Conservation (phyloP, 2,888 invertebrate species). For the Agrochola lychnidis region DNA sequence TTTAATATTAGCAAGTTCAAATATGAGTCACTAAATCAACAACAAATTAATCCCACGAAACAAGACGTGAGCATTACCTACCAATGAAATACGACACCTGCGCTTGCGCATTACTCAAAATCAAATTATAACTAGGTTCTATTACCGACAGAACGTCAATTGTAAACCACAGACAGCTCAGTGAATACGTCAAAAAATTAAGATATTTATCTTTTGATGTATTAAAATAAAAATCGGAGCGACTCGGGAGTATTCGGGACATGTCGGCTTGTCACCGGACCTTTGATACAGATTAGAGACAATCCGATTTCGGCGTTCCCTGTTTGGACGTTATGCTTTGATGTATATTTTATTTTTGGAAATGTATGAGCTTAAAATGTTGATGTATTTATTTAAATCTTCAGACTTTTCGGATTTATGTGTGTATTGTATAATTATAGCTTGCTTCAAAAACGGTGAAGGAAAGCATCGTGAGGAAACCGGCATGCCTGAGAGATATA, state of each 20-base stretch:
- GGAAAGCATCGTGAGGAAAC: too few species aligned
- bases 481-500: too few species aligned
- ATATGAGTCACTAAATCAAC: slow-evolving; percentile 14
- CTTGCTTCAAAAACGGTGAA: too few species aligned
- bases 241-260: slow-evolving; percentile 51
- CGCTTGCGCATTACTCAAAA: slow-evolving; percentile 61
- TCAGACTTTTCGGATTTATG: too few species aligned
- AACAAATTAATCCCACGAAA: slow-evolving; percentile 54
- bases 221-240: slow-evolving; percentile 64
- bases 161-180: slow-evolving; percentile 65
- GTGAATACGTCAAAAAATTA: slow-evolving; percentile 71
- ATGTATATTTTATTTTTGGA: slow-evolving; percentile 35
- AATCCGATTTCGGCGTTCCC: slow-evolving; percentile 69
- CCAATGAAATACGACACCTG: slow-evolving; percentile 57
- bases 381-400: slow-evolving; percentile 23
- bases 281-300: slow-evolving; percentile 67
- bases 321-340: slow-evolving; percentile 61
- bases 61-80: slow-evolving; percentile 51
- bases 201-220: slow-evolving; percentile 70
- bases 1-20: neutral
- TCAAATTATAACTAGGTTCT: slow-evolving; percentile 63
- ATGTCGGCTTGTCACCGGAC: slow-evolving; percentile 67
- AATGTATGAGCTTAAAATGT: slow-evolving; percentile 16
- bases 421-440: too few species aligned
- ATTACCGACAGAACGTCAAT: slow-evolving; percentile 66